phyloP scores from a whole-genome alignment of 2,797 vertebrate genomes.

The Enteromius paludinosus region DNA sequence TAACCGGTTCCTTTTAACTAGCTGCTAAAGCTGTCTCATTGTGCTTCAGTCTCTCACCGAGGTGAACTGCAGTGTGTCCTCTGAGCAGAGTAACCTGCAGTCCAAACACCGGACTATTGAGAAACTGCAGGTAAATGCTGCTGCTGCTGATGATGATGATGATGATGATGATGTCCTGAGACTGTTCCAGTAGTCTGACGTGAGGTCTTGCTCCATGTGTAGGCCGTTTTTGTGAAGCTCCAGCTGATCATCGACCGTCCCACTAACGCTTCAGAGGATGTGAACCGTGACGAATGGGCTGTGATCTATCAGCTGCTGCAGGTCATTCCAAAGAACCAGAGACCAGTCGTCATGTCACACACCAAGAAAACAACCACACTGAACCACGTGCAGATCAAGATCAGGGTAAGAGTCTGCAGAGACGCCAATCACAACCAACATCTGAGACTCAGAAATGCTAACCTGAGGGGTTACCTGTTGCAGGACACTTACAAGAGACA shows the following conservation, averaged over 20 bases:
- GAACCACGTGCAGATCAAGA: slow-evolving; percentile 31
- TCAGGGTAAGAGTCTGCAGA: slow-evolving; percentile 2
- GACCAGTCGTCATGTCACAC: neutral
- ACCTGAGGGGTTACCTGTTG: neutral
- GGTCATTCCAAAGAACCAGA: slow-evolving; percentile 32
- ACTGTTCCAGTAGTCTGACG: neutral
- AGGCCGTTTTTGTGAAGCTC: slow-evolving; percentile 67
- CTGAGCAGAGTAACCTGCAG: slow-evolving; percentile 50
- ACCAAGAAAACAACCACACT: slow-evolving; percentile 21
- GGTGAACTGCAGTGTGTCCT: slow-evolving; percentile 49
- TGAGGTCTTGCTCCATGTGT: neutral
- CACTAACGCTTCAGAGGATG: neutral
- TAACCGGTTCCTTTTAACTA: neutral
- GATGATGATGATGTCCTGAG: neutral
- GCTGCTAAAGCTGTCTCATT: neutral
- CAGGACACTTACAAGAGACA: slow-evolving; percentile 55
- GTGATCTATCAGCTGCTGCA: slow-evolving; percentile 18
- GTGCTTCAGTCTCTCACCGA: slow-evolving; percentile 62
- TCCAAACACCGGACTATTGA: neutral
- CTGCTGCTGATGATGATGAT: neutral
- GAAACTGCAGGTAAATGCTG: slow-evolving; percentile 69
- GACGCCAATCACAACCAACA: neutral
- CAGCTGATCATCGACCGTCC: slow-evolving; percentile 58
- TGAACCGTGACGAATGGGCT: neutral
- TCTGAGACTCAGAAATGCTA: neutral